phyloP scores from a whole-genome alignment of 2,797 vertebrate species.

The Eidolon dupreanum region DNA sequence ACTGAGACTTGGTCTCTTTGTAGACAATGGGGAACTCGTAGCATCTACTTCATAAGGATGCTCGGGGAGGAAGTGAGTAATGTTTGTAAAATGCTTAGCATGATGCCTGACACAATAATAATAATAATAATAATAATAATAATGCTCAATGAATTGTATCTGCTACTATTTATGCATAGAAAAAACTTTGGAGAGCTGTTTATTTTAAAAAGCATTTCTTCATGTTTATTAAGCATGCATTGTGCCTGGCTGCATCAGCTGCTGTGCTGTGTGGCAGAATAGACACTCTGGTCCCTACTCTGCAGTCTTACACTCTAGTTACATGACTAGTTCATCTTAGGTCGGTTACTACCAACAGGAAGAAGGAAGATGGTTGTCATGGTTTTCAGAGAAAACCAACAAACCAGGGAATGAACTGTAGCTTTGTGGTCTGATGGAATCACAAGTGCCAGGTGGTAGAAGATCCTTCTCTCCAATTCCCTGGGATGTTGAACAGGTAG shows the following conservation, averaged over 20 bases:
- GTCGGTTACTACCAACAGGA: background rate
- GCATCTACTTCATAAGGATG: background rate
- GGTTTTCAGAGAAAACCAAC: background rate
- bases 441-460: background rate
- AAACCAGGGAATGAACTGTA: background rate
- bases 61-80: background rate
- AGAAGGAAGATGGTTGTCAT: background rate
- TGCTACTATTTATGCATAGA: background rate
- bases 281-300: background rate
- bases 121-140: background rate
- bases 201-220: background rate
- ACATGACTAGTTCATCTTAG: background rate
- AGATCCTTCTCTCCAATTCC: background rate
- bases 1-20: background rate
- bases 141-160: background rate
- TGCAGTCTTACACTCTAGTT: background rate
- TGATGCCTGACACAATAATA: background rate
- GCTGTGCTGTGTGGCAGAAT: background rate
- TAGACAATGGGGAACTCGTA: background rate
- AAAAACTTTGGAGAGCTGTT: background rate
- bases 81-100: constrained; percentile 6
- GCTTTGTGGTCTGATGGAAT: background rate
- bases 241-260: background rate
- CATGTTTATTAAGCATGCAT: background rate
- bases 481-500: background rate